phyloP scores from a whole-genome alignment of 2,888 invertebrate genomes.

The Trilocha varians region DNA sequence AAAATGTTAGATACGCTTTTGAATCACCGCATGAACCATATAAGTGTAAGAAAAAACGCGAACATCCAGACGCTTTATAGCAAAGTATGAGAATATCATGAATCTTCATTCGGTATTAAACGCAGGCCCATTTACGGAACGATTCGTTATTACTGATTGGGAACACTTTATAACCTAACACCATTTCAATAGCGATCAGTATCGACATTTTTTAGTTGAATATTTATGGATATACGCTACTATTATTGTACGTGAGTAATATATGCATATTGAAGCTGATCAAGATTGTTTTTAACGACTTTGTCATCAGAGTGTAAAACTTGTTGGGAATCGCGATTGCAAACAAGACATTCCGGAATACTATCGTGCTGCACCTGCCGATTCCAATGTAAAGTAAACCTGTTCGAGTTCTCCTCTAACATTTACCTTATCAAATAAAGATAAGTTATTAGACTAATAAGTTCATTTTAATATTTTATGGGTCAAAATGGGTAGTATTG shows the following conservation, averaged over 20 bases:
- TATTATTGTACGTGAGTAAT: background rate
- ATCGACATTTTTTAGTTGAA: background rate
- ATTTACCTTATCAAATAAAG: background rate
- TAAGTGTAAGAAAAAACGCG: background rate
- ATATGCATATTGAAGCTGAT: background rate
- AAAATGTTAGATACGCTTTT: background rate
- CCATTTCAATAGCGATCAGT: background rate
- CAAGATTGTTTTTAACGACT: background rate
- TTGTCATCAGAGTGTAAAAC: background rate
- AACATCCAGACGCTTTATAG: background rate
- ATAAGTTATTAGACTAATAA: too few relatives aligned
- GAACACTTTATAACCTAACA: conserved; percentile 1
- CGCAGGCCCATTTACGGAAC: background rate
- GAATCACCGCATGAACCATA: background rate
- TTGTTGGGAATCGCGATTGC: background rate
- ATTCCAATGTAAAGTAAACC: background rate
- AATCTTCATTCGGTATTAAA: conserved; percentile 1
- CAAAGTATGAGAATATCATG: background rate
- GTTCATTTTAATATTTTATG: too few relatives aligned
- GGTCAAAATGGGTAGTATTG: too few relatives aligned
- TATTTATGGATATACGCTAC: background rate
- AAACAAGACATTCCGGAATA: background rate
- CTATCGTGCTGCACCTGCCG: background rate
- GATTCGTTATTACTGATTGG: background rate
- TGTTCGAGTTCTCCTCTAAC: background rate